Percentiles rank a stretch among this genome's conserved stretches.
Conservation (phyloP, 2,888 invertebrate species). For the Noctua fimbriata region DNA sequence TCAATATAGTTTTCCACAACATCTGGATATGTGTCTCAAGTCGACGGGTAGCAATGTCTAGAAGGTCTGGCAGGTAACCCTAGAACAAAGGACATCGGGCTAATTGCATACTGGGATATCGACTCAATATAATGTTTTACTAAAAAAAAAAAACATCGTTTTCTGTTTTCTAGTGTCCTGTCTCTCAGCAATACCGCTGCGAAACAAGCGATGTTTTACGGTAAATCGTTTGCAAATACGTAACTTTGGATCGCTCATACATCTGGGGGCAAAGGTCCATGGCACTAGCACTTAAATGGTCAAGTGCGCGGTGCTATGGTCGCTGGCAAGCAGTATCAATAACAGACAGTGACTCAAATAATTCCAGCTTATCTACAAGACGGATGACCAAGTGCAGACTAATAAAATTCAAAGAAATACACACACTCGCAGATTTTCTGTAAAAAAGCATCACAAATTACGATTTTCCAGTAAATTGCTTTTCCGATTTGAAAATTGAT, state of each 20-base stretch:
- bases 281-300: conserved; percentile 37
- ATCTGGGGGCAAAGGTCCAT: conserved; percentile 18
- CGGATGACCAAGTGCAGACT: background rate
- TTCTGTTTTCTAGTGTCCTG: background rate
- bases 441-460: background rate
- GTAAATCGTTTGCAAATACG: background rate
- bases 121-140: background rate
- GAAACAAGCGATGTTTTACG: background rate
- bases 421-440: background rate
- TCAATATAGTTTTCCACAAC: background rate
- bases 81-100: background rate
- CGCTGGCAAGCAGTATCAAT: conserved; percentile 2
- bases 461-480: conserved; percentile 1
- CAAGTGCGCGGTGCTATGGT: conserved; percentile 27
- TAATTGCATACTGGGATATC: background rate
- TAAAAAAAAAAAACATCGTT: background rate
- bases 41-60: background rate
- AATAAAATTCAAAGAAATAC: background rate
- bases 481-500: conserved; percentile 19
- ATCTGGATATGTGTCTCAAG: background rate
- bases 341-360: conserved; percentile 24
- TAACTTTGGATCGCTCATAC: conserved; percentile 7
- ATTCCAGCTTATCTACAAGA: conserved; percentile 7
- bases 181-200: background rate
- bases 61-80: no score